A percentile compares a stretch with the other conserved stretches of the same genome.
phyloP scores from a whole-genome alignment of 92 coral and sea anemone species.

The Epizoanthus scotinus region DNA sequence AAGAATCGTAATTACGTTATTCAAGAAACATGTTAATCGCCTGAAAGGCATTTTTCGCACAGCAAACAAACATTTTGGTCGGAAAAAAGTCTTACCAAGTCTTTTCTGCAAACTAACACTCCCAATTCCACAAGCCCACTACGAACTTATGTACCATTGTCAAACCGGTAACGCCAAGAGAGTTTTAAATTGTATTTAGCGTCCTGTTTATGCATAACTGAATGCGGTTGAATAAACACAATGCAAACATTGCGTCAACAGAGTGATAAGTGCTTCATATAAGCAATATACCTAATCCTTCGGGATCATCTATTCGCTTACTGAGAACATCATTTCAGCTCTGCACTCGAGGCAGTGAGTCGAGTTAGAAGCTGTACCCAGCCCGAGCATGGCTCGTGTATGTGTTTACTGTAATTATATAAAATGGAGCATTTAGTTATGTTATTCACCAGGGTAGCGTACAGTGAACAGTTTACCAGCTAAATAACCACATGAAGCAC shows the following conservation, averaged over 20 bases:
- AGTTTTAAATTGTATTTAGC: background rate
- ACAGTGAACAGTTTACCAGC: no score
- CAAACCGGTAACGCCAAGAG: conserved; percentile 3
- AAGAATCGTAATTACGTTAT: conserved; percentile 21
- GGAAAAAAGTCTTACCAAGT: background rate
- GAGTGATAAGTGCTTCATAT: background rate
- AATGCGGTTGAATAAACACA: background rate
- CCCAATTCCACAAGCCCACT: conserved; percentile 6
- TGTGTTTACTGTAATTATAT: background rate
- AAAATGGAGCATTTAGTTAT: no score
- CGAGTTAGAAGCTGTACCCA: background rate
- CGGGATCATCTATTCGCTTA: background rate
- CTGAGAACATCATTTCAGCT: background rate
- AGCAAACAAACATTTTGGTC: background rate
- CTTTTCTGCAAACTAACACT: conserved; percentile 17
- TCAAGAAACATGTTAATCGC: background rate
- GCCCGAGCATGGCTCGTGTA: background rate
- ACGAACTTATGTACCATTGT: conserved; percentile 1
- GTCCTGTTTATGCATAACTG: conserved; percentile 12
- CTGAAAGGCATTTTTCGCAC: background rate
- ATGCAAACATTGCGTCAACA: conserved; percentile 18
- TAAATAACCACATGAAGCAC: background rate
- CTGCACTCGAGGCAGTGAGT: background rate
- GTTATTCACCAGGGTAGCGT: no score
- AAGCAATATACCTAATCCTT: background rate